Evolutionary conservation across 1,140 invertebrate genomes (phyloP).

Genomic region (Apolygus lucorum): DNA sequence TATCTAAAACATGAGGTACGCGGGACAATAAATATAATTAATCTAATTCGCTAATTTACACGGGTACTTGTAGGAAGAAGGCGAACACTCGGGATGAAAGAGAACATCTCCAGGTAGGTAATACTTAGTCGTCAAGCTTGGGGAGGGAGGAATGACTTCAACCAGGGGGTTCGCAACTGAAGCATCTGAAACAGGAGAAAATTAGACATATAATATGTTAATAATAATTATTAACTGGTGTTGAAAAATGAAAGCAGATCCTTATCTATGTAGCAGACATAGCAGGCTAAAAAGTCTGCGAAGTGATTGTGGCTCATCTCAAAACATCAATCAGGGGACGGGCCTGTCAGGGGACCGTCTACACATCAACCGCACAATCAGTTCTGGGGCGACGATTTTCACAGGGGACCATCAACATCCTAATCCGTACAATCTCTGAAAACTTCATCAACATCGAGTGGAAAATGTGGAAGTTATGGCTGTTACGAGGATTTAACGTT

Average conservation of each 20-base stretch:
- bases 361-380: too few relatives aligned
- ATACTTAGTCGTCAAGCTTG: neutral
- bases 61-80: neutral
- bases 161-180: slow-evolving; percentile 3
- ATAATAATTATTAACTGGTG: neutral
- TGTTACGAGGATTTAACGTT: too few relatives aligned
- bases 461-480: too few relatives aligned
- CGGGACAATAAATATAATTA: neutral
- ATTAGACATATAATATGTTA: neutral
- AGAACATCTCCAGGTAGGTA: neutral
- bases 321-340: neutral
- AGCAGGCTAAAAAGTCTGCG: neutral
- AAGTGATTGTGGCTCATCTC: neutral
- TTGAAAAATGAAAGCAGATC: neutral
- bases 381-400: too few relatives aligned
- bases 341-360: too few relatives aligned
- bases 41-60: slow-evolving; percentile 1
- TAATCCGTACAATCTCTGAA: too few relatives aligned
- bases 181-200: neutral
- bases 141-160: neutral
- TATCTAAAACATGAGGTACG: slow-evolving; percentile 3
- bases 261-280: neutral
- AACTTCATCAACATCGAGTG: too few relatives aligned
- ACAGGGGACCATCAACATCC: too few relatives aligned
- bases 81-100: neutral